Evolutionary conservation across 64 coral and sea anemone species (phyloP).

Genomic region (Porites australiensis): DNA sequence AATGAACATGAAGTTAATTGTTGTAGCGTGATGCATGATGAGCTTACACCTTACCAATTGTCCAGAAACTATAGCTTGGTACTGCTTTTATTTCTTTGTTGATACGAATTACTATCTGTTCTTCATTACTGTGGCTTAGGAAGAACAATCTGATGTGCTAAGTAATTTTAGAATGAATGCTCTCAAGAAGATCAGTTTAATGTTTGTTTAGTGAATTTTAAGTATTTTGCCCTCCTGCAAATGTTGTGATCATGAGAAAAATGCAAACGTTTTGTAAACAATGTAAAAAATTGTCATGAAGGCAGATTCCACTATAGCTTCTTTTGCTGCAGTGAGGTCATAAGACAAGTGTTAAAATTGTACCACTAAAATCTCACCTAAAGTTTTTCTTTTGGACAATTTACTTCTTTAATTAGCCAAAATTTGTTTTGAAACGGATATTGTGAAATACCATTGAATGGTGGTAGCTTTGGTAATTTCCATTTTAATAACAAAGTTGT

Average conservation of each 20-base stretch:
- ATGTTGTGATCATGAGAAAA: conserved; percentile 2
- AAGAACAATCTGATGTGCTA: not conserved
- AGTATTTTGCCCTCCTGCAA: not conserved
- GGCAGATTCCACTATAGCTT: not conserved
- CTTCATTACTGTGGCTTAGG: too few relatives aligned
- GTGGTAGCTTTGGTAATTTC: not conserved
- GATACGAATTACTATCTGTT: not conserved
- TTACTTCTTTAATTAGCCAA: too few relatives aligned
- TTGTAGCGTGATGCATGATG: not conserved
- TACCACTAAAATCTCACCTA: too few relatives aligned
- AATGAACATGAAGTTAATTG: conserved; percentile 41
- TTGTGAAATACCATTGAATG: not conserved
- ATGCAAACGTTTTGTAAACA: not conserved
- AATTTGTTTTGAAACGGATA: not conserved
- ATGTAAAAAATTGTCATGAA: not conserved
- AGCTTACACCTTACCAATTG: not conserved
- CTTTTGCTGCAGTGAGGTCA: not conserved
- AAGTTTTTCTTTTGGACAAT: too few relatives aligned
- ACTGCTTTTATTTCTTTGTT: not conserved
- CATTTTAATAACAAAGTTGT: not conserved
- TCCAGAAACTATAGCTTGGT: not conserved
- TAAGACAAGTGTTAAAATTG: not conserved
- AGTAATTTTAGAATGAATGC: not conserved
- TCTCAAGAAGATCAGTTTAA: conserved; percentile 10
- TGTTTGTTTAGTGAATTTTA: conserved; percentile 48